These are phyloP conservation scores for Bradypodion pumilum DNA, from an alignment of 2,797 vertebrate genomes.

Conservation along the genomic window DNA sequence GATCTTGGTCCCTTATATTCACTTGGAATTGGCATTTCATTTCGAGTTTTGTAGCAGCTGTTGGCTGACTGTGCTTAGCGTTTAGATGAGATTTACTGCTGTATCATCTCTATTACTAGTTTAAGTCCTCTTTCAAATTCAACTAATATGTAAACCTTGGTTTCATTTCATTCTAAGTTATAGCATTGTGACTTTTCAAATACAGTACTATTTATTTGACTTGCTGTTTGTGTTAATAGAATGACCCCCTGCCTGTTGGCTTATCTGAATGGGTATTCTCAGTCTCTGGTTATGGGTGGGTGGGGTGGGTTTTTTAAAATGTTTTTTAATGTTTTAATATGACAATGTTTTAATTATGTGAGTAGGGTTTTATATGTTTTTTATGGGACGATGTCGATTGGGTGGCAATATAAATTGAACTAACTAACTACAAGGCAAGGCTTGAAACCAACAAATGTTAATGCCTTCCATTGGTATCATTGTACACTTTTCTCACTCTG, in stretches of 20 bases:
- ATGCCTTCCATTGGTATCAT: not conserved
- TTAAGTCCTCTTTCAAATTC: not conserved
- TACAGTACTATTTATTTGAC: too few species aligned
- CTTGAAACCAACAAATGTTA: not conserved
- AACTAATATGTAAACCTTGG: not conserved
- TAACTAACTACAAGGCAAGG: not conserved
- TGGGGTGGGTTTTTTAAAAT: too few species aligned
- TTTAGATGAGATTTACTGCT: not conserved
- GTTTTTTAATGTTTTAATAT: too few species aligned
- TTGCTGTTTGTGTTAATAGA: too few species aligned
- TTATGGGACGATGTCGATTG: too few species aligned
- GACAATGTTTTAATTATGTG: too few species aligned
- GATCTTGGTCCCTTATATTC: not conserved
- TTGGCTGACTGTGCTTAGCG: not conserved
- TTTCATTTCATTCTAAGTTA: not conserved
- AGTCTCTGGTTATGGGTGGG: too few species aligned
- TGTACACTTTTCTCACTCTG: not conserved
- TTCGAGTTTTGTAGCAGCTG: not conserved
- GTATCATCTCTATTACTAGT: accelerated
- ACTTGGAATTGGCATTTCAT: not conserved
- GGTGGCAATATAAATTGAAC: too few species aligned
- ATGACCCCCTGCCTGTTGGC: too few species aligned
- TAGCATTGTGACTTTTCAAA: not conserved
- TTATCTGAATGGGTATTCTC: too few species aligned
- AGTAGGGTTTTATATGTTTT: too few species aligned